phyloP scores from a whole-genome alignment of 1,140 invertebrate species.

The Drosophila ananassae region DNA sequence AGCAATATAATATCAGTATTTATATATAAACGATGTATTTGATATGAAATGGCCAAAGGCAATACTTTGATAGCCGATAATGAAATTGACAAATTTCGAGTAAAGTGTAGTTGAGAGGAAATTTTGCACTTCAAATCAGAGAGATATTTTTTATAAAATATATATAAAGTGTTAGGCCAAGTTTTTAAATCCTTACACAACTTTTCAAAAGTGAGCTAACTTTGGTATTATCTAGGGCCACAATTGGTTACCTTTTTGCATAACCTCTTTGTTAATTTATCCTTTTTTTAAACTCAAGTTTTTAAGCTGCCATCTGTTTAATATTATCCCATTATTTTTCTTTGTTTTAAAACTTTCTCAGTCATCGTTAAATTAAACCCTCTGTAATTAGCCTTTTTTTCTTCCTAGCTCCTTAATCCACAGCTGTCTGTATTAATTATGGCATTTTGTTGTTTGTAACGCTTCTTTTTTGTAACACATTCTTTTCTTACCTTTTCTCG shows the following conservation, averaged over 20 bases:
- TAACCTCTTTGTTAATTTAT: neutral
- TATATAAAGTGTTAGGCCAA: neutral
- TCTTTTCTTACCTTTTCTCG: slow-evolving; percentile 26
- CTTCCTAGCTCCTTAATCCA: slow-evolving; percentile 9
- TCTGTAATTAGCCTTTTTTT: slow-evolving; percentile 24
- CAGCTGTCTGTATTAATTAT: slow-evolving; percentile 13
- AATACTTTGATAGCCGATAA: neutral
- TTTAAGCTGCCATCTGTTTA: slow-evolving; percentile 8
- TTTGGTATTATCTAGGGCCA: neutral
- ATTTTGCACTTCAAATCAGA: too few relatives aligned
- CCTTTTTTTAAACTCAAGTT: neutral
- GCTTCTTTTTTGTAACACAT: neutral
- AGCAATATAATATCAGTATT: slow-evolving; percentile 25
- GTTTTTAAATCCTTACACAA: neutral
- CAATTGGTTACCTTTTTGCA: neutral
- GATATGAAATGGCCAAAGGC: slow-evolving; percentile 1
- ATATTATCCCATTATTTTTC: slow-evolving; percentile 7
- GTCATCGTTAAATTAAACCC: slow-evolving; percentile 11
- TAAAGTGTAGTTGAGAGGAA: neutral
- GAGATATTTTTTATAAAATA: neutral
- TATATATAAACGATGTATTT: slow-evolving; percentile 11
- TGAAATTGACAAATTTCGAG: neutral
- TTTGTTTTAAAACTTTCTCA: slow-evolving; percentile 15
- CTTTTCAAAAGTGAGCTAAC: neutral
- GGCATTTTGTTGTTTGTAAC: too few relatives aligned